Conservation (phyloP, 2,113 vertebrate species). For the Recurvirostra avosetta region DNA sequence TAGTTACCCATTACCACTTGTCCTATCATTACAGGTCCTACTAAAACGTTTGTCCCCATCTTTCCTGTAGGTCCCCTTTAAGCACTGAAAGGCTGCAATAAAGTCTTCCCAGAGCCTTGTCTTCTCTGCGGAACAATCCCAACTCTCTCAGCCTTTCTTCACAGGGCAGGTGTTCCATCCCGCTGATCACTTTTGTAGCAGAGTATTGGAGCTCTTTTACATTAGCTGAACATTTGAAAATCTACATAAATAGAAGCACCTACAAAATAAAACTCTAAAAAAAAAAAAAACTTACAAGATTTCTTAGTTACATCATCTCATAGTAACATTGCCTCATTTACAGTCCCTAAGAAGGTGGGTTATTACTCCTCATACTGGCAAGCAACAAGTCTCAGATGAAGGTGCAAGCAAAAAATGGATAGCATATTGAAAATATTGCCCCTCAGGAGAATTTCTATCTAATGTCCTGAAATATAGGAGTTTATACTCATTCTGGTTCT, state of each 20-base stretch:
- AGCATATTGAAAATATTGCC: fast-evolving
- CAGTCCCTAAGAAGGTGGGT: not conserved
- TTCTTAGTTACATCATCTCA: not conserved
- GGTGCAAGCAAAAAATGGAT: not conserved
- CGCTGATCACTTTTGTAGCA: not conserved
- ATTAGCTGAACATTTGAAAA: not conserved
- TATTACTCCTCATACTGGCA: not conserved
- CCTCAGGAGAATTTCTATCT: not conserved
- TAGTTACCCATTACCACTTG: too few species aligned
- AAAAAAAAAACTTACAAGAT: not conserved
- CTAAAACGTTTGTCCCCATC: too few species aligned
- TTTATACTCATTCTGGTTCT: not conserved
- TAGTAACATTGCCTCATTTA: not conserved
- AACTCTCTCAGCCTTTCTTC: not conserved
- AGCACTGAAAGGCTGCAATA: too few species aligned
- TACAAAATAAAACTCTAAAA: not conserved
- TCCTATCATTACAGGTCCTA: too few species aligned
- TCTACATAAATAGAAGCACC: not conserved
- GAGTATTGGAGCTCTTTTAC: not conserved
- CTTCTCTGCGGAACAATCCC: not conserved
- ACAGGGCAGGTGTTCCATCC: not conserved
- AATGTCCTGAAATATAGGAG: not conserved
- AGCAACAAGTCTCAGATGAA: not conserved
- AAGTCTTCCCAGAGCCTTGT: too few species aligned
- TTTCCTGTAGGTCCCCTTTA: too few species aligned